A percentile compares a stretch with the other conserved stretches of the same genome.
Evolutionary conservation across 2,888 invertebrate species (phyloP).

Genomic region (Neoaliturus tenellus): DNA sequence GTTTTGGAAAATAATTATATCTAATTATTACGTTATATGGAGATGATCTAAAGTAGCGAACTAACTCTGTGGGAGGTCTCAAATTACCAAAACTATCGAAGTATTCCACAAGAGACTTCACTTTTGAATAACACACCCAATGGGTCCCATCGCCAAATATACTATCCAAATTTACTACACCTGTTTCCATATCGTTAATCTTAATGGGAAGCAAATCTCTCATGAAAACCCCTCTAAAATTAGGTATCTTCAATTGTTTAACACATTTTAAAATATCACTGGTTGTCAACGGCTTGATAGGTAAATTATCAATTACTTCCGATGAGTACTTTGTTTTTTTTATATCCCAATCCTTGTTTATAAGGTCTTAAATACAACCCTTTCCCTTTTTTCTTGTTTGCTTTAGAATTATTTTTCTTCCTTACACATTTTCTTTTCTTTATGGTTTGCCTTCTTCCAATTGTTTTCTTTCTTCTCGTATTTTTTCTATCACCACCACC

Average conservation of each 20-base stretch:
- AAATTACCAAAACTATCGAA: constrained; percentile 22
- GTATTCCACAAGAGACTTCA: not conserved
- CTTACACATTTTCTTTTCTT: not conserved
- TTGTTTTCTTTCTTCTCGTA: no score
- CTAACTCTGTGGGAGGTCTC: not conserved
- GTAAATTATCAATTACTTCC: not conserved
- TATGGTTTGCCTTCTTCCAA: no score
- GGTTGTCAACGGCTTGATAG: not conserved
- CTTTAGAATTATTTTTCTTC: not conserved
- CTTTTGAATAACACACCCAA: constrained; percentile 18
- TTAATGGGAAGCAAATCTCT: not conserved
- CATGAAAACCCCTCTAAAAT: constrained; percentile 39
- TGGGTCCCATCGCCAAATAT: not conserved
- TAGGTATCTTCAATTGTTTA: not conserved
- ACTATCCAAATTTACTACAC: constrained; percentile 1
- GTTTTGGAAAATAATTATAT: constrained; percentile 22
- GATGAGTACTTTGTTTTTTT: constrained; percentile 4
- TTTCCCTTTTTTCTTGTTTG: not conserved
- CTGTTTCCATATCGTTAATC: not conserved
- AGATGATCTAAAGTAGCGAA: not conserved
- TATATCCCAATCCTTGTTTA: not conserved
- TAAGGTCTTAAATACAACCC: constrained; percentile 7
- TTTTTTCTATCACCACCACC: not conserved
- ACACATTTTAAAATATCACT: not conserved
- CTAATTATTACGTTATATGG: not conserved